Evolutionary conservation across 1,140 invertebrate species (phyloP).

Genomic region (Schlechtendalia chinensis): DNA sequence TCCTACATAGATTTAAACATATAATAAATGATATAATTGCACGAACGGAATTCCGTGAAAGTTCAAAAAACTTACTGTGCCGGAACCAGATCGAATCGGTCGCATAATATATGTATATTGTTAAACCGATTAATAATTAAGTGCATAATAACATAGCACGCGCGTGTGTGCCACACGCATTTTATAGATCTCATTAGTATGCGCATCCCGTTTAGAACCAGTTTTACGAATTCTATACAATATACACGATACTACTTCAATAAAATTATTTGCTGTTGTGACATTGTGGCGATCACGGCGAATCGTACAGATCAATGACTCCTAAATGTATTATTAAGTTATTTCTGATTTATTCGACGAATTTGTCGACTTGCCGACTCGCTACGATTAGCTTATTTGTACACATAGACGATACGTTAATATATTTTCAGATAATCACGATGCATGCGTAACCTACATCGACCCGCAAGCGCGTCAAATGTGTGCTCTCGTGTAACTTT

Average conservation of each 20-base stretch:
- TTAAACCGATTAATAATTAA: no score
- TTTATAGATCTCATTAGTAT: constrained; percentile 8
- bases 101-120: background rate
- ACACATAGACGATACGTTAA: background rate
- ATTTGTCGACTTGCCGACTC: background rate
- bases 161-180: background rate
- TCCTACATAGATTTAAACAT: no score
- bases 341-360: no score
- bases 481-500: no score
- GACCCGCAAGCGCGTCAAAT: no score
- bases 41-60: background rate
- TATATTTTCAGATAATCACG: background rate
- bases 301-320: constrained; percentile 38
- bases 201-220: constrained; percentile 36
- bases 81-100: background rate
- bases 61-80: background rate
- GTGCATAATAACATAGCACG: background rate
- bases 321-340: background rate
- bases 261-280: background rate
- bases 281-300: background rate
- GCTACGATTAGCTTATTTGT: background rate
- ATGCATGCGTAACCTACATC: background rate
- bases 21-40: no score
- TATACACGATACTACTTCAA: background rate
- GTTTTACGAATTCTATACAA: constrained; percentile 27